phyloP scores from a whole-genome alignment of 2,797 vertebrate genomes.

The Notoglanidium macrostoma region DNA sequence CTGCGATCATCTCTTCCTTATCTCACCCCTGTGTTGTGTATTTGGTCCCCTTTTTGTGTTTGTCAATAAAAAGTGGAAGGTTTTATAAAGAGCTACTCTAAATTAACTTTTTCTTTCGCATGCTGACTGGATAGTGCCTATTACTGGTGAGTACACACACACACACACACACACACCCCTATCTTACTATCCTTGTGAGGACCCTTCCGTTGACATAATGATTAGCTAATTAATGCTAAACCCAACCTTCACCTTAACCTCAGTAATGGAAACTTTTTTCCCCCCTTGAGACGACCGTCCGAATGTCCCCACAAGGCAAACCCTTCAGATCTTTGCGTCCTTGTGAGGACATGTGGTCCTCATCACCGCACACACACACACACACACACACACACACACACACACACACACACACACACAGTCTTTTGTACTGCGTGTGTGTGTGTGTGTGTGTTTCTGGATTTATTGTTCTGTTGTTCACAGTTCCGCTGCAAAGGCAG shows the following conservation, averaged over 20 bases:
- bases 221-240: no score
- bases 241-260: no score
- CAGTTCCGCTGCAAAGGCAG: not conserved
- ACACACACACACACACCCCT: no score
- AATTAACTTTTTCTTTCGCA: conserved; percentile 37
- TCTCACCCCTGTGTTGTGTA: not conserved
- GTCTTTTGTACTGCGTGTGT: no score
- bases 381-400: conserved; percentile 1
- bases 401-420: not conserved
- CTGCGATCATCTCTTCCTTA: not conserved
- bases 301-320: no score
- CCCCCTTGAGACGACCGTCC: no score
- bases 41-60: not conserved
- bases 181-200: no score
- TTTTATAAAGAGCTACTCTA: conserved; percentile 35
- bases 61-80: conserved; percentile 13
- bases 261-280: no score
- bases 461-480: not conserved
- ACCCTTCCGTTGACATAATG: no score
- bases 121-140: conserved; percentile 83
- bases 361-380: no score
- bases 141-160: conserved; percentile 86
- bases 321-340: no score
- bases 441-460: not conserved
- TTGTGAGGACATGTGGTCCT: no score